A percentile compares a stretch with the other conserved stretches of the same genome.
phyloP scores from a whole-genome alignment of 2,888 invertebrate species.

The Meteorus cinctellus region DNA sequence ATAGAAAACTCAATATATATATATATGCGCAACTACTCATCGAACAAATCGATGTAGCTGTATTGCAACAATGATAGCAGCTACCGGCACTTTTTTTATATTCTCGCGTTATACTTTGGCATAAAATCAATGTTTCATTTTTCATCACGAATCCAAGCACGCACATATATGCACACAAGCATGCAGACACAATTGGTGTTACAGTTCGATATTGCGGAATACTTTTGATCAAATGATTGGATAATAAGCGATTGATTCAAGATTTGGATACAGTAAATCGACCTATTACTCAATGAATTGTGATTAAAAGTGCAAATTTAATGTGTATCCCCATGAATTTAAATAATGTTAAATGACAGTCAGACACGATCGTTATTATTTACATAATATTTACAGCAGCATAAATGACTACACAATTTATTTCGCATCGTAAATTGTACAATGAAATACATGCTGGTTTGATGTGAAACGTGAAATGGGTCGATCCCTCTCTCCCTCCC shows the following conservation, averaged over 20 bases:
- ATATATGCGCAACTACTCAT: not conserved
- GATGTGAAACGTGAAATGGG: not conserved
- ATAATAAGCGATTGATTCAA: not conserved
- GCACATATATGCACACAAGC: not conserved
- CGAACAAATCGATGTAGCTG: slow-evolving; percentile 1
- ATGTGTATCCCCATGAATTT: slow-evolving; percentile 45
- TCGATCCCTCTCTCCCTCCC: not conserved
- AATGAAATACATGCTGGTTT: not conserved
- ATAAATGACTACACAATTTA: slow-evolving; percentile 50
- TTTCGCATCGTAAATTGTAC: slow-evolving; percentile 15
- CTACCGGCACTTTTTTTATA: slow-evolving; percentile 2
- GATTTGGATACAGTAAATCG: not conserved
- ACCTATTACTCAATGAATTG: slow-evolving; percentile 15
- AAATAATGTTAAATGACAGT: slow-evolving; percentile 43
- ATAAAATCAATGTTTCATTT: not conserved
- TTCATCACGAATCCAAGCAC: not conserved
- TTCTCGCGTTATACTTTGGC: not conserved
- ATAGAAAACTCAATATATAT: not conserved
- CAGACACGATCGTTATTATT: slow-evolving; percentile 55
- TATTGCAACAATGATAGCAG: slow-evolving; percentile 1
- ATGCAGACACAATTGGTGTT: not conserved
- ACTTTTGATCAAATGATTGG: not conserved
- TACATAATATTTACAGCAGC: slow-evolving; percentile 60
- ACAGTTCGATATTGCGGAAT: not conserved
- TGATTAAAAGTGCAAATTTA: slow-evolving; percentile 35